Evolutionary conservation across 2,797 vertebrate species (phyloP), one percentile per base, ranked within the genome.

Genomic region (Lepidocolaptes lacrymiger): DNA sequence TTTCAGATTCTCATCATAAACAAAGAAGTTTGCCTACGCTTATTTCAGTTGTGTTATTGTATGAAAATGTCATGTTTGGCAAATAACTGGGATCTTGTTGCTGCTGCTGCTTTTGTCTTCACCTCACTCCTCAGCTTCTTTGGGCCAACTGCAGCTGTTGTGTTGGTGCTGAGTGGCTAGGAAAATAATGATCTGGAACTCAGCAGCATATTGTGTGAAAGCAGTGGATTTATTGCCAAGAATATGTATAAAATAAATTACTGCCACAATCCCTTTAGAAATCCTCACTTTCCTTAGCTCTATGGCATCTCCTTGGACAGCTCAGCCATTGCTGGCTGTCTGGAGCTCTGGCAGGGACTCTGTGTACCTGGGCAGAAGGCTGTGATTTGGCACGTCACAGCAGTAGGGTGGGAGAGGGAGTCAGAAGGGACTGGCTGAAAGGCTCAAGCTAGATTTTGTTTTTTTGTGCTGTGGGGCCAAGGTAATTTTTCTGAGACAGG

Each of bases 101-200:
- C 79, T 93, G 90, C 72, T 94, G 85, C 66, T 95, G 59, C 58
- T 95, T 72, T 83, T 95, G 91, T 97, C 83, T 96, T 96, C 94
- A 89, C 91, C 88, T 95, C 92, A 67, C 75, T 91, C 68, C 54
- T 92, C 77, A 73, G 32, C 74, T 95, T 82, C 74, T 89, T 94
- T 0, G 0, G 56, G 91, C 91, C 93, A 95, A 63, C 85, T 78
- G 61, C 94, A 94, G 93, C 75, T 94, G 95, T 85, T 90, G 44
- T 69, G 67, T 36, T 92, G 93, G 74, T 95, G 94, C 88, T 94
- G 90, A 96, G 81, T 93, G 88, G 52, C 74, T 96, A 39, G 52
- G 80, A 96, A 95, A 96, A 96, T 91, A 94, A 97, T 92, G 84
- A 91, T 89, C 72, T 95, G 86, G 90, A 94, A 77, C 84, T 93